These are phyloP conservation scores for Sinella curviseta DNA, from an alignment of 1,140 invertebrate genomes.

Conservation along the genomic window DNA sequence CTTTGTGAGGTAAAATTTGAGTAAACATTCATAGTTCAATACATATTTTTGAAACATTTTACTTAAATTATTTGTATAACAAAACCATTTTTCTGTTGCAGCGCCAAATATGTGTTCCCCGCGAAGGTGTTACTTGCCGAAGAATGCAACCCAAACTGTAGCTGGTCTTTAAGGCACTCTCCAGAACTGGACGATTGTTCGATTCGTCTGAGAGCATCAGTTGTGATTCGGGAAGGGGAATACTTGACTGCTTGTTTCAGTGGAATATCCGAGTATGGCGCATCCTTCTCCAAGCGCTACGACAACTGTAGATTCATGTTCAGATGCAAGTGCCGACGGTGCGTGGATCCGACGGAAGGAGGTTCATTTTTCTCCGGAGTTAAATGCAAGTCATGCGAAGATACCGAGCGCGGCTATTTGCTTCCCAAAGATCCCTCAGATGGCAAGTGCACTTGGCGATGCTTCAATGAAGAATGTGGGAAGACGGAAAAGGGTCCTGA, in stretches of 20 bases:
- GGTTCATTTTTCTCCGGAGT: constrained; percentile 7
- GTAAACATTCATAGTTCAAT: background rate
- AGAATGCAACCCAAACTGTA: constrained; percentile 25
- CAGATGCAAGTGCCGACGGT: background rate
- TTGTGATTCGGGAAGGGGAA: background rate
- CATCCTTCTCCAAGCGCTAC: constrained; percentile 2
- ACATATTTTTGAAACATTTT: background rate
- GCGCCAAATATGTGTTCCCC: constrained; percentile 24
- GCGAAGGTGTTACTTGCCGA: background rate
- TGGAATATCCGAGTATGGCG: background rate
- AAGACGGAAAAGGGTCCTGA: background rate
- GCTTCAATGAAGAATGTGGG: background rate
- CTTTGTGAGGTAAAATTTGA: background rate
- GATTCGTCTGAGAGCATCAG: background rate
- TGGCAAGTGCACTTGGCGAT: background rate
- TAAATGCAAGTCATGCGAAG: background rate
- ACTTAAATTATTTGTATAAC: background rate
- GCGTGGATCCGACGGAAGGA: background rate
- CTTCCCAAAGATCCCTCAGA: background rate
- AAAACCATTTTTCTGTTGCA: no score
- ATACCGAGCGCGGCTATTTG: background rate
- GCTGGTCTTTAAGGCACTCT: constrained; percentile 3
- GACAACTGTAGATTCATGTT: background rate
- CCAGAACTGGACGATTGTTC: constrained; percentile 4
- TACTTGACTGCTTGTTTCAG: constrained; percentile 4